Percentiles rank a stretch among this genome's conserved stretches.
Evolutionary conservation across 2,113 vertebrate species (phyloP).

Genomic region (Chaetura pelagica): DNA sequence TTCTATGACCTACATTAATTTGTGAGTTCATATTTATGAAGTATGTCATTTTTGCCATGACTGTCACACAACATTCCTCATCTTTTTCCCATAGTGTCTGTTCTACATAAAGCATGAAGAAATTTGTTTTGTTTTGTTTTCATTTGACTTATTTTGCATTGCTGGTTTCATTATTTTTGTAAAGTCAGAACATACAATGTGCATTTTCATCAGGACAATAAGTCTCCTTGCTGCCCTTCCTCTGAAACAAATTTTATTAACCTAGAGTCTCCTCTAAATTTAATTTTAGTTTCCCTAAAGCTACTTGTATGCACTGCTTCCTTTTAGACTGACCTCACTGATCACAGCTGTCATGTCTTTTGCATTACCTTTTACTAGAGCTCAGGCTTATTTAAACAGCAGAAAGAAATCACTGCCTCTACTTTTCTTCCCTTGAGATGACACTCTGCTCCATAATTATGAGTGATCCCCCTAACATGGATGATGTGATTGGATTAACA

Average conservation of each 20-base stretch:
- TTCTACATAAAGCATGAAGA: background rate
- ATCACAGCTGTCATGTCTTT: background rate
- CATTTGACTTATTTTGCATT: background rate
- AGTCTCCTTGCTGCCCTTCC: background rate
- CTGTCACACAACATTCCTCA: background rate
- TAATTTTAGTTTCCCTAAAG: background rate
- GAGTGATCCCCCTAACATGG: background rate
- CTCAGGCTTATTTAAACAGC: conserved; percentile 24
- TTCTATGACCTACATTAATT: conserved; percentile 13
- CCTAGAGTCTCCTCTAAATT: background rate
- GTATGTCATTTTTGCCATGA: conserved; percentile 18
- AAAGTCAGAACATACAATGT: background rate
- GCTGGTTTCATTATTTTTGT: background rate
- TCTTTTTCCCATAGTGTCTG: background rate
- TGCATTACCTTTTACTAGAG: background rate
- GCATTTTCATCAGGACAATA: background rate
- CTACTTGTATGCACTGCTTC: background rate
- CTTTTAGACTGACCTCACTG: background rate
- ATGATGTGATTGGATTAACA: background rate
- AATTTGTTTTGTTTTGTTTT: background rate
- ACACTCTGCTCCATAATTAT: conserved; percentile 12
- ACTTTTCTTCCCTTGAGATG: conserved; percentile 3
- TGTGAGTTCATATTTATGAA: background rate
- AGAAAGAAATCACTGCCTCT: background rate
- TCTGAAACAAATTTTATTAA: background rate